Evolutionary conservation across 2,113 vertebrate species (phyloP).

Genomic region (Leptobrachium ailaonicum): DNA sequence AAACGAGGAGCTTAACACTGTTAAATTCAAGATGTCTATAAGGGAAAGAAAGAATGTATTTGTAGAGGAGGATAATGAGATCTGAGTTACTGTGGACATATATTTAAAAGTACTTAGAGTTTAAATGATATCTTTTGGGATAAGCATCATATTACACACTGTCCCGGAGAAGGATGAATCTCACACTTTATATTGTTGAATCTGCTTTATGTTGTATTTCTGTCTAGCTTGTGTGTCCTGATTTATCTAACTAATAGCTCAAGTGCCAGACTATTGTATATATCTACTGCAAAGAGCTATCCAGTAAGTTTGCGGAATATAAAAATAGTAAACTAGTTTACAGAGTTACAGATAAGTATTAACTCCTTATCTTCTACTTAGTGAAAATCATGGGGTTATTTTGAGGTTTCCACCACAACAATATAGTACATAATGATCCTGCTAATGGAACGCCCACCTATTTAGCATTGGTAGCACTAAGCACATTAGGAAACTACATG

Average conservation of each 20-base stretch:
- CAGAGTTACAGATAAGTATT: conserved; percentile 8
- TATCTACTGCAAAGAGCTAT: conserved; percentile 37
- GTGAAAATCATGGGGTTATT: background rate
- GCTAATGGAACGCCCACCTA: too few relatives aligned
- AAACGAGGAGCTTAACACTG: conserved; percentile 26
- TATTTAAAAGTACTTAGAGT: conserved; percentile 30
- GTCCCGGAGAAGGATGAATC: conserved; percentile 28
- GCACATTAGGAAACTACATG: too few relatives aligned
- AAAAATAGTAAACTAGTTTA: conserved; percentile 42
- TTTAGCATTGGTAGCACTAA: too few relatives aligned
- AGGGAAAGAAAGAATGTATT: conserved; percentile 17
- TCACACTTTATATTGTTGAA: conserved; percentile 43
- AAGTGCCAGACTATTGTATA: conserved; percentile 40
- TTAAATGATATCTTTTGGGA: conserved; percentile 45
- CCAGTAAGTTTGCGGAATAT: conserved; percentile 21
- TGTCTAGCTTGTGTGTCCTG: conserved; percentile 22
- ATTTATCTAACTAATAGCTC: conserved; percentile 46
- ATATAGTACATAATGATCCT: too few relatives aligned
- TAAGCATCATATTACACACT: conserved; percentile 31
- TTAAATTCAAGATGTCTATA: conserved; percentile 39
- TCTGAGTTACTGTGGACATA: conserved; percentile 45
- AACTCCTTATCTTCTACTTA: conserved; percentile 19
- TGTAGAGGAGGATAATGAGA: conserved; percentile 35
- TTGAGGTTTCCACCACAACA: too few relatives aligned
- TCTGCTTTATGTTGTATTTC: conserved; percentile 47